These are phyloP conservation scores for Squalus acanthias DNA, from an alignment of 2,797 vertebrate species.

Conservation along the genomic window DNA sequence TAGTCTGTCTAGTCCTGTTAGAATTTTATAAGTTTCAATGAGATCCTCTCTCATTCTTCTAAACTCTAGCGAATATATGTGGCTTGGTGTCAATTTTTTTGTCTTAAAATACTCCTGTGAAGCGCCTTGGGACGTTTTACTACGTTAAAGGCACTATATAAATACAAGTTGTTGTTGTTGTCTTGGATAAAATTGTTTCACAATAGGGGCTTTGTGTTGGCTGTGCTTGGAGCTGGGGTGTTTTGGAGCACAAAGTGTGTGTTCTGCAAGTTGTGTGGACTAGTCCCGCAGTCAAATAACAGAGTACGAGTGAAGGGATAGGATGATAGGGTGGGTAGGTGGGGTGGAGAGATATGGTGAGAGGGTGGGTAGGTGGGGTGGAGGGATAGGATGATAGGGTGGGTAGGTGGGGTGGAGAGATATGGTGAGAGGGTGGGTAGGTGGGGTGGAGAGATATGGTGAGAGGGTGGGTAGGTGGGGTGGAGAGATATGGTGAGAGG, in stretches of 20 bases:
- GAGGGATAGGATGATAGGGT: background rate
- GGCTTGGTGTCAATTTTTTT: too few species aligned
- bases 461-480: background rate
- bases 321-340: background rate
- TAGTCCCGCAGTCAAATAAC: background rate
- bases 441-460: background rate
- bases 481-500: background rate
- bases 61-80: too few species aligned
- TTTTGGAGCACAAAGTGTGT: background rate
- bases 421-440: background rate
- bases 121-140: too few species aligned
- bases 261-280: background rate
- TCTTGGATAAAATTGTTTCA: too few species aligned
- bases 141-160: too few species aligned
- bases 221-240: background rate
- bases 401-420: too few species aligned
- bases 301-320: background rate
- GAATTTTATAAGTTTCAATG: too few species aligned
- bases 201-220: background rate
- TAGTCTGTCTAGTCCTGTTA: too few species aligned
- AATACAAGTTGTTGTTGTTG: background rate
- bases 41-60: too few species aligned
- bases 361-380: background rate
- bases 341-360: background rate
- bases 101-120: too few species aligned